phyloP scores from a whole-genome alignment of 2,888 invertebrate genomes.

The Archips crataeganus region DNA sequence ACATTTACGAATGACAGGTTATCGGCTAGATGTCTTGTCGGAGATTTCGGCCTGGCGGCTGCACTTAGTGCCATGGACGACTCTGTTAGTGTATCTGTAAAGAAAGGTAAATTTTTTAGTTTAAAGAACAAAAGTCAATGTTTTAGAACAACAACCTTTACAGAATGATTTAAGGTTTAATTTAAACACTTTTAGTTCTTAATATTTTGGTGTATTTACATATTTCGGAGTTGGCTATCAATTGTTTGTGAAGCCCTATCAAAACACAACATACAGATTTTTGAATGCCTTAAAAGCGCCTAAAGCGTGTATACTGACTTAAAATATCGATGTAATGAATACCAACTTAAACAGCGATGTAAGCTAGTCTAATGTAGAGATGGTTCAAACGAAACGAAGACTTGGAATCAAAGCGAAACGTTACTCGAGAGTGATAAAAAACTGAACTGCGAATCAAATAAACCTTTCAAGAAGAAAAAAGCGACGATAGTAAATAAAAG shows the following conservation, averaged over 20 bases:
- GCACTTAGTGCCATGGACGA: slow-evolving; percentile 71
- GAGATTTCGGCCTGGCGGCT: slow-evolving; percentile 78
- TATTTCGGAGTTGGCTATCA: not conserved
- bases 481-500: slow-evolving; percentile 68
- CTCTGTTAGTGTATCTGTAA: slow-evolving; percentile 76
- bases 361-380: slow-evolving; percentile 66
- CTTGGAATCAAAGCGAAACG: slow-evolving; percentile 84
- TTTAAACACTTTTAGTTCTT: not conserved
- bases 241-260: slow-evolving; percentile 1
- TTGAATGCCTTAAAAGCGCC: slow-evolving; percentile 55
- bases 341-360: slow-evolving; percentile 56
- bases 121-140: not conserved
- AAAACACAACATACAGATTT: slow-evolving; percentile 33
- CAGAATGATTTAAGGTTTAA: not conserved
- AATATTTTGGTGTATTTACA: slow-evolving; percentile 31
- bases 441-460: slow-evolving; percentile 67
- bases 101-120: slow-evolving; percentile 48
- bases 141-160: slow-evolving; percentile 1
- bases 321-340: slow-evolving; percentile 50
- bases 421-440: slow-evolving; percentile 77
- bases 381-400: slow-evolving; percentile 65
- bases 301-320: slow-evolving; percentile 57
- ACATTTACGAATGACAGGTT: slow-evolving; percentile 80
- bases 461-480: slow-evolving; percentile 62
- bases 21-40: slow-evolving; percentile 78